Conservation (phyloP, 2,113 vertebrate genomes). For the Xiphias gladius region DNA sequence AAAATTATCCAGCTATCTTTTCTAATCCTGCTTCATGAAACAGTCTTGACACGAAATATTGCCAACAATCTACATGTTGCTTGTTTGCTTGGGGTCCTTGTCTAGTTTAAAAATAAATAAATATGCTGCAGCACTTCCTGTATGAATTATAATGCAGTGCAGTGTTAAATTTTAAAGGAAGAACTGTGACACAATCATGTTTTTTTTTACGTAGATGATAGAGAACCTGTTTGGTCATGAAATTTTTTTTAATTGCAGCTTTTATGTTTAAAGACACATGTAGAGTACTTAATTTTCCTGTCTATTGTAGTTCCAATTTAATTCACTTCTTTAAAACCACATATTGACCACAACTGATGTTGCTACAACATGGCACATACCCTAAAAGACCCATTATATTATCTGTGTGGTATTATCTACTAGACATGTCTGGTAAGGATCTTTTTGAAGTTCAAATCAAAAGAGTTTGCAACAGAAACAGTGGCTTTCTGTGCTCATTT, state of each 20-base stretch:
- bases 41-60: too few relatives aligned
- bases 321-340: not conserved
- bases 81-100: constrained; percentile 26
- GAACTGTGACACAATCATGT: not conserved
- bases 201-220: not conserved
- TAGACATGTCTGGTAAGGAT: not conserved
- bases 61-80: not conserved
- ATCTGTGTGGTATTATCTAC: not conserved
- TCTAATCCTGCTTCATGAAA: not conserved
- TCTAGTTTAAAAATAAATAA: constrained; percentile 25
- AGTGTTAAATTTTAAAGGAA: not conserved
- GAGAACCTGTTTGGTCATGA: not conserved
- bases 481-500: constrained; percentile 27
- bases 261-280: not conserved
- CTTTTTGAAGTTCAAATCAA: constrained; percentile 28
- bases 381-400: constrained; percentile 3
- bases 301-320: not conserved
- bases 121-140: not conserved
- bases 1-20: not conserved
- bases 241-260: not conserved
- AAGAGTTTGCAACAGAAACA: not conserved
- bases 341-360: not conserved
- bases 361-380: not conserved
- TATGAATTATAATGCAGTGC: not conserved
- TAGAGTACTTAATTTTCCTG: not conserved